Percentiles rank a stretch among this genome's conserved stretches.
phyloP scores from a whole-genome alignment of 2,888 invertebrate species.

The Rotaria magnacalcarata region DNA sequence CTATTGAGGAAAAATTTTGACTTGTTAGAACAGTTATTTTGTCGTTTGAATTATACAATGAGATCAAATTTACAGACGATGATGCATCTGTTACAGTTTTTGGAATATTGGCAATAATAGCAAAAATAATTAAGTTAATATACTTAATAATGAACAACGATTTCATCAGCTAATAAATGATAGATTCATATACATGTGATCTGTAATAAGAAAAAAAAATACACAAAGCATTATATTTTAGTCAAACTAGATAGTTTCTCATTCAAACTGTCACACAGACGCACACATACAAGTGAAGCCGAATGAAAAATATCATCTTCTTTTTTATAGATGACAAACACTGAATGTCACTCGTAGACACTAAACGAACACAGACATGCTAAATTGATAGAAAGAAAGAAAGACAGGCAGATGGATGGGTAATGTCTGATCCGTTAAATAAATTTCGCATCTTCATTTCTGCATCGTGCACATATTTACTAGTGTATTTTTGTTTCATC shows the following conservation, averaged over 20 bases:
- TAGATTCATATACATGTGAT: not conserved
- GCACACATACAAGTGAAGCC: too few species aligned
- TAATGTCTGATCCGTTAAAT: not conserved
- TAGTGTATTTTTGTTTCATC: too few species aligned
- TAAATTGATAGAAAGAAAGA: not conserved
- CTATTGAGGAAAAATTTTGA: not conserved
- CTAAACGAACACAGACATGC: not conserved
- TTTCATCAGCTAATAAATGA: not conserved
- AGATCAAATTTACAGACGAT: not conserved
- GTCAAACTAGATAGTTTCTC: too few species aligned
- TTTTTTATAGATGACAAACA: not conserved
- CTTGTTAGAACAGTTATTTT: not conserved
- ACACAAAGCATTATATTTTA: too few species aligned
- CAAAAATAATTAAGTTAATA: not conserved
- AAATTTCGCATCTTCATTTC: not conserved
- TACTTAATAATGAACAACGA: not conserved
- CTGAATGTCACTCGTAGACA: not conserved
- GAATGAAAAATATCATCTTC: not conserved
- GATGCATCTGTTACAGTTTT: not conserved
- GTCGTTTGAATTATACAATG: not conserved
- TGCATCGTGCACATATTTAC: too few species aligned
- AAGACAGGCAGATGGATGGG: not conserved
- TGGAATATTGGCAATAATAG: not conserved
- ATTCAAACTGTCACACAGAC: too few species aligned
- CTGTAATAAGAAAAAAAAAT: not conserved